Percentiles rank a stretch among this genome's conserved stretches.
These are phyloP conservation scores for Formica selysi DNA, from an alignment of 1,140 invertebrate genomes.

Conservation along the genomic window DNA sequence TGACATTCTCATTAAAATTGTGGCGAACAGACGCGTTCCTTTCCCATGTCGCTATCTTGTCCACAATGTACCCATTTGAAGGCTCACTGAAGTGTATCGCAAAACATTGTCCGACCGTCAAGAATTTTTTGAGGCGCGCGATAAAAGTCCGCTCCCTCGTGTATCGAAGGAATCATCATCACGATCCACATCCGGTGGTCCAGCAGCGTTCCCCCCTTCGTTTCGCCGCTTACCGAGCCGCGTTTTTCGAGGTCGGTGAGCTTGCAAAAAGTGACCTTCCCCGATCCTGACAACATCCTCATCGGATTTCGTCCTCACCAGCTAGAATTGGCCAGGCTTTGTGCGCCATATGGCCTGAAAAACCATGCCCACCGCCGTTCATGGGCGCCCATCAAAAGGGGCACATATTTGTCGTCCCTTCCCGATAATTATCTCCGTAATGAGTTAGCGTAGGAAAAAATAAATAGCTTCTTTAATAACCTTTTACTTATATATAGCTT, in stretches of 20 bases:
- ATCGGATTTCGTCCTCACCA: conserved; percentile 34
- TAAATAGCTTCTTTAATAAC: not conserved
- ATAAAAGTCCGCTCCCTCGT: conserved; percentile 51
- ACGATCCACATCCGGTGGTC: conserved; percentile 70
- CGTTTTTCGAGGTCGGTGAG: conserved; percentile 71
- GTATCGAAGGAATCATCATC: conserved; percentile 57
- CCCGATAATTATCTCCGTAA: conserved; percentile 14
- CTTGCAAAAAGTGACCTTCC: conserved; percentile 79
- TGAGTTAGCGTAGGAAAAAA: not conserved
- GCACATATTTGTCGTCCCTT: conserved; percentile 13
- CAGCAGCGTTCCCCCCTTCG: not conserved
- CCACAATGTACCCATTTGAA: conserved; percentile 13
- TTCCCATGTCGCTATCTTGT: conserved; percentile 21
- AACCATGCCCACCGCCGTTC: not conserved
- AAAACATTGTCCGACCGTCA: conserved; percentile 43
- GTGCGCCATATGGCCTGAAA: conserved; percentile 70
- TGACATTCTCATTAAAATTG: not conserved
- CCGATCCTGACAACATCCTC: conserved; percentile 62
- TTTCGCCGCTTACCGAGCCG: conserved; percentile 7
- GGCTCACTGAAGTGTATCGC: conserved; percentile 47
- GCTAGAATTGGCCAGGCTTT: conserved; percentile 44
- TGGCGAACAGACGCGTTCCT: not conserved
- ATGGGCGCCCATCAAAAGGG: conserved; percentile 40
- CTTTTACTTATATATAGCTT: not conserved
- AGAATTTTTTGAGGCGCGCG: conserved; percentile 57